Percentiles rank a stretch among this genome's conserved stretches.
Evolutionary conservation across 92 coral and sea anemone genomes (phyloP).

Genomic region (Scolanthus callimorphus): DNA sequence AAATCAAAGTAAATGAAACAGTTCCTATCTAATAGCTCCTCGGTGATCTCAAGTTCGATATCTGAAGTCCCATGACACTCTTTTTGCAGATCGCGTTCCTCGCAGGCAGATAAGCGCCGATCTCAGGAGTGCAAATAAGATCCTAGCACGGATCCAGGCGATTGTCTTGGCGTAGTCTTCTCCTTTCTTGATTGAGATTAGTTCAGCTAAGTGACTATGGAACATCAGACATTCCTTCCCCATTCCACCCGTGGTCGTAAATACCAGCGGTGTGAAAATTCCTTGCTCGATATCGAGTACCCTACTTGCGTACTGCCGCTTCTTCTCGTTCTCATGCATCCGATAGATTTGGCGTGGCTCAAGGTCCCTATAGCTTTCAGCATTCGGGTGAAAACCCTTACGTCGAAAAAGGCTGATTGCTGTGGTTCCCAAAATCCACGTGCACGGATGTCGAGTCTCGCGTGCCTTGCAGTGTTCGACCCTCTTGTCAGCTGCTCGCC

Average conservation of each 20-base stretch:
- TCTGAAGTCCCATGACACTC: too few relatives aligned
- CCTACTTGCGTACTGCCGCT: slow-evolving; percentile 12
- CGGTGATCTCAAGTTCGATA: too few relatives aligned
- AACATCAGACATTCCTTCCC: slow-evolving; percentile 29
- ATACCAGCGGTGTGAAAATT: slow-evolving; percentile 17
- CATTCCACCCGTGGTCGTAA: slow-evolving; percentile 25
- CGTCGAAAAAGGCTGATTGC: slow-evolving; percentile 37
- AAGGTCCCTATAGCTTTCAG: slow-evolving; percentile 23
- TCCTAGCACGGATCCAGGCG: neutral
- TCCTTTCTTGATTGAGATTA: slow-evolving; percentile 20
- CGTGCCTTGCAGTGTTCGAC: slow-evolving; percentile 25
- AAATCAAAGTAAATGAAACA: too few relatives aligned
- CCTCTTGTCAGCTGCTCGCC: slow-evolving; percentile 45
- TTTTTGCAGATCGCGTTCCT: too few relatives aligned
- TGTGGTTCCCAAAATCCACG: slow-evolving; percentile 25
- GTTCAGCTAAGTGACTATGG: slow-evolving; percentile 31
- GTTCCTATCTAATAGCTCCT: too few relatives aligned
- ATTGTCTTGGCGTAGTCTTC: slow-evolving; percentile 19
- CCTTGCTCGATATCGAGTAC: slow-evolving; percentile 14
- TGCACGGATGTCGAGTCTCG: slow-evolving; percentile 36
- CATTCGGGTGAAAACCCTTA: slow-evolving; percentile 23
- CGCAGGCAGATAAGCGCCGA: too few relatives aligned
- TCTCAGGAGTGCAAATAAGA: neutral
- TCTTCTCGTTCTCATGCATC: slow-evolving; percentile 42
- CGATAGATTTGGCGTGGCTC: slow-evolving; percentile 39